Percentiles rank a stretch among this genome's conserved stretches.
Conservation (phyloP, 1,140 invertebrate genomes). For the Heliconius hermathena region DNA sequence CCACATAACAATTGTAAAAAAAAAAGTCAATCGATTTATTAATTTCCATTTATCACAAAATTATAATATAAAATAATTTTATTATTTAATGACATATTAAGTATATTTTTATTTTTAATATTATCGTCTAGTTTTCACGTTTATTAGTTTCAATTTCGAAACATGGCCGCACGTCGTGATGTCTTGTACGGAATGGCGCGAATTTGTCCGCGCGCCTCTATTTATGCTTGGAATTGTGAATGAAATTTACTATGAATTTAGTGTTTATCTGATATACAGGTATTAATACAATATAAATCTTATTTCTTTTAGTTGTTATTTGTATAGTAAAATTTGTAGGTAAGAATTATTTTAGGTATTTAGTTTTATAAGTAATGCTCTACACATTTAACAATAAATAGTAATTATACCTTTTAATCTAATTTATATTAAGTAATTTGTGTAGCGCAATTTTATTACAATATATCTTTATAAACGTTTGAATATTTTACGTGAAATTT, state of each 20-base stretch:
- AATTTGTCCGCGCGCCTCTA: constrained; percentile 24
- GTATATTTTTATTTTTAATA: constrained; percentile 1
- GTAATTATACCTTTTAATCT: too few relatives aligned
- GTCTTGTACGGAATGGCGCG: constrained; percentile 35
- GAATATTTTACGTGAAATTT: too few relatives aligned
- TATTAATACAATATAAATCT: not conserved
- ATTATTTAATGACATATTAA: constrained; percentile 5
- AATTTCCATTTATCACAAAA: not conserved
- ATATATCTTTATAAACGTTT: too few relatives aligned
- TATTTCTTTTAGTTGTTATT: not conserved
- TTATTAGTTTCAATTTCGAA: constrained; percentile 1
- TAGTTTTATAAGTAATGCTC: too few relatives aligned
- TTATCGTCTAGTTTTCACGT: constrained; percentile 7
- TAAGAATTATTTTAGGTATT: too few relatives aligned
- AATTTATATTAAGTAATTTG: too few relatives aligned
- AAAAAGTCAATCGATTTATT: not conserved
- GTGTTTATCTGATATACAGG: not conserved
- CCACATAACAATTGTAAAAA: not conserved
- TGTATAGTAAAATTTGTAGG: not conserved
- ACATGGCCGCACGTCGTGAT: constrained; percentile 20
- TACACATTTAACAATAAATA: too few relatives aligned
- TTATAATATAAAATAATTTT: not conserved
- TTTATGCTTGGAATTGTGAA: constrained; percentile 33
- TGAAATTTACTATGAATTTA: constrained; percentile 24
- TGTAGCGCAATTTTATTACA: too few relatives aligned